Base-by-base conservation (phyloP, 2,888 invertebrate species). In the Drosophila dives region DNA sequence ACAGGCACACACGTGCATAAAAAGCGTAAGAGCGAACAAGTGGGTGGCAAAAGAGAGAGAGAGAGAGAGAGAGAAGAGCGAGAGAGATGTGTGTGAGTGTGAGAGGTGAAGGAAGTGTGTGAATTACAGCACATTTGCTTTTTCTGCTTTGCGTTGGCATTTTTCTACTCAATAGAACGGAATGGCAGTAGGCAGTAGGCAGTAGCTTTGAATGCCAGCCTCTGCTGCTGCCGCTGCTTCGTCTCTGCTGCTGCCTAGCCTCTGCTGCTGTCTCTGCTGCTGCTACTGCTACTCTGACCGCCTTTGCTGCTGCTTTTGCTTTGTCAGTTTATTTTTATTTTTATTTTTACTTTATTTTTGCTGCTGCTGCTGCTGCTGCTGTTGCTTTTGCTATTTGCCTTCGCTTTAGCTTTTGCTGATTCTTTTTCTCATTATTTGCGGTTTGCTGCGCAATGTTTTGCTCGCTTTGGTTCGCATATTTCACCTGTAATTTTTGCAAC, bases 361-460 rank as follows among this genome's bases (percentile, higher is more conserved):
- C 11, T 42, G 42, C 11, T 42, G 20, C 17, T 38, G 36, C 17
- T 38, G 38, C 8, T 8, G 51, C 8, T 58, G 51, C 38, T 45
- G 33, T 48, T 58, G 34, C 71, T 54, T 38, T 61, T 53, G 33
- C 29, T 29, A 29, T 29, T 48, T 58, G 34, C 71, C 51, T 38
- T 61, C 50, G 33, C 60, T 15, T 29, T 38, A 58, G 56, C 61
- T 67, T 54, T 53, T 67, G 29, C 64, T 65, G 69, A 71, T 70
- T 67, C 77, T 70, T 67, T 66, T 72, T 71, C 64, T 77, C 89
- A 87, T 84, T 89, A 83, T 86, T 81, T 86, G 87, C 72, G 86
- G 81, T 77, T 77, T 79, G 73, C 66, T 75, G 74, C 70, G 68
- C 70, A 80, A 75, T 72, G 50, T 75, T 58, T 63, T 42, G 49